Conservation (phyloP, 2,113 vertebrate genomes). For the Platichthys stellatus region DNA sequence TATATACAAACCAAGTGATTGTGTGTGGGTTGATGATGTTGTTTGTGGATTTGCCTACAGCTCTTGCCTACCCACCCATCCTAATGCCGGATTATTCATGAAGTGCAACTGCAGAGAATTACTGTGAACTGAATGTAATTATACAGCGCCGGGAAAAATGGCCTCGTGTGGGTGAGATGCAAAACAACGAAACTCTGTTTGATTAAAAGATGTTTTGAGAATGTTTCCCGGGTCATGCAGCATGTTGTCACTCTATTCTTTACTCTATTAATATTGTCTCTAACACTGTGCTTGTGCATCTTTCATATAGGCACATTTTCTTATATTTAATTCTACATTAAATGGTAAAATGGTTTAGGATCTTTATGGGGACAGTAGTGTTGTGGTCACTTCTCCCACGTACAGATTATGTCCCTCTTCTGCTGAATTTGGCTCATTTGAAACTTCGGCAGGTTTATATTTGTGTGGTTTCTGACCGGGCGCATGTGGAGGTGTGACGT, state of each 20-base stretch:
- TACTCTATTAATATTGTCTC: background rate
- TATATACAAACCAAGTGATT: slow-evolving; percentile 59
- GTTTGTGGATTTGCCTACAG: slow-evolving; percentile 68
- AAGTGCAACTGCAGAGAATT: slow-evolving; percentile 62
- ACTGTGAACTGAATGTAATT: slow-evolving; percentile 66
- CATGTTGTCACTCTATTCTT: slow-evolving; percentile 11
- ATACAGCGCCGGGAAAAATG: slow-evolving; percentile 47
- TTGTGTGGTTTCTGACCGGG: no score
- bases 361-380: no score
- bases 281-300: background rate
- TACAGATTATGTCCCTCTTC: no score
- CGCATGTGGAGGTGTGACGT: no score
- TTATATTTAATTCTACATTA: no score
- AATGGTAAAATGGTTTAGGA: no score
- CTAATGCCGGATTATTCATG: slow-evolving; percentile 70
- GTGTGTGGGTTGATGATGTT: slow-evolving; percentile 65
- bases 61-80: slow-evolving; percentile 58
- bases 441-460: no score
- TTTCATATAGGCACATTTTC: background rate
- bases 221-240: slow-evolving; percentile 8
- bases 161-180: slow-evolving; percentile 61
- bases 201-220: slow-evolving; percentile 51
- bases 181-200: slow-evolving; percentile 42
- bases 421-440: no score
- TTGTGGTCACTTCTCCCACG: no score